phyloP scores from a whole-genome alignment of 2,888 invertebrate genomes.

The Boloria euphrosyne region DNA sequence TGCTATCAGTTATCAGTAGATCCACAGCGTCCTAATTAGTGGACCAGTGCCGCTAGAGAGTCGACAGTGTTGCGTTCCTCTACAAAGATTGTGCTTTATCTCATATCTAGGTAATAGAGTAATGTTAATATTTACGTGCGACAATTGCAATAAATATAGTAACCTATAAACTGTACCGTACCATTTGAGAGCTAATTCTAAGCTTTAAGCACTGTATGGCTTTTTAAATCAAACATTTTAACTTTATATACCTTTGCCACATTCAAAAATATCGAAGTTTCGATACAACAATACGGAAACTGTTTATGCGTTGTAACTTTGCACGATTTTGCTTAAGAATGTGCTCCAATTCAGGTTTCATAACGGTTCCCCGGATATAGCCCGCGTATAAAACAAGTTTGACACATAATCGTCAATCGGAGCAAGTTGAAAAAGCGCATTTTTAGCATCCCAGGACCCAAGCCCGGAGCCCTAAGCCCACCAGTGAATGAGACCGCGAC shows the following conservation, averaged over 20 bases:
- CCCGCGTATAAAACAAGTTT: slow-evolving; percentile 46
- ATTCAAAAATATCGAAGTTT: neutral
- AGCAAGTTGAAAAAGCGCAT: slow-evolving; percentile 45
- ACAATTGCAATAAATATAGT: neutral
- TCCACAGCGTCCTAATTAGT: slow-evolving; percentile 62
- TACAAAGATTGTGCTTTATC: neutral
- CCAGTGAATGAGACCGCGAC: slow-evolving; percentile 33
- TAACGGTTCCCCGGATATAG: slow-evolving; percentile 45
- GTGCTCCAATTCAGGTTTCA: slow-evolving; percentile 42
- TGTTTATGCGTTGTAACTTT: slow-evolving; percentile 9
- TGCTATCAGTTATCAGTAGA: slow-evolving; percentile 57
- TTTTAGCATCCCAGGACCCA: slow-evolving; percentile 46
- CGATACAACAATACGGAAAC: slow-evolving; percentile 14
- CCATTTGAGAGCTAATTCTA: no score
- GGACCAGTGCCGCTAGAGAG: slow-evolving; percentile 53
- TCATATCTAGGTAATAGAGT: neutral
- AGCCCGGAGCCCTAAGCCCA: slow-evolving; percentile 37
- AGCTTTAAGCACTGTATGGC: no score
- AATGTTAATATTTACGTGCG: slow-evolving; percentile 6
- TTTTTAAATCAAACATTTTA: no score
- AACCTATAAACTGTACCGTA: neutral
- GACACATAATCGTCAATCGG: slow-evolving; percentile 47
- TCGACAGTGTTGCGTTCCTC: slow-evolving; percentile 11
- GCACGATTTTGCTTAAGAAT: slow-evolving; percentile 28
- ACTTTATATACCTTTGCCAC: no score